phyloP scores from a whole-genome alignment of 64 coral and sea anemone species.

The Platygyra sinensis region DNA sequence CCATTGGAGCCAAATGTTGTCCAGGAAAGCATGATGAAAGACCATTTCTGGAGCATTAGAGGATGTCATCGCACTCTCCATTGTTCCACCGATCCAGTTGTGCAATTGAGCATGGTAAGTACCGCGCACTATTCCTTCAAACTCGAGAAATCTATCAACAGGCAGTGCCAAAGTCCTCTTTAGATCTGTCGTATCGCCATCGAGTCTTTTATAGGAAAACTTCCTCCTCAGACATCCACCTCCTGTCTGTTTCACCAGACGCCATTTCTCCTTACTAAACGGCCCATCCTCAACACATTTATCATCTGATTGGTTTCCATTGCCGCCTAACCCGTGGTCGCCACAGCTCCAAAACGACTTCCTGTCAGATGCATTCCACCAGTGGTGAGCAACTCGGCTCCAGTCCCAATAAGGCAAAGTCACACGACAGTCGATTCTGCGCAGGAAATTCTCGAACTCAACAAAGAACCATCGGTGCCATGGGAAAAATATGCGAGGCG shows the following conservation, averaged over 20 bases:
- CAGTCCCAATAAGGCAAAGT: slow-evolving; percentile 94
- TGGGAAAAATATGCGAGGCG: slow-evolving; percentile 69
- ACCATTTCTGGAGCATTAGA: slow-evolving; percentile 85
- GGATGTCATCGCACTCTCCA: neutral
- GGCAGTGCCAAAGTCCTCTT: slow-evolving; percentile 40
- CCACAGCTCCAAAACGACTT: slow-evolving; percentile 74
- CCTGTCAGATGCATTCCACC: slow-evolving; percentile 39
- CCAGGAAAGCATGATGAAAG: slow-evolving; percentile 85
- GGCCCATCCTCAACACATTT: slow-evolving; percentile 71
- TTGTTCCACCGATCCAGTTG: slow-evolving; percentile 73
- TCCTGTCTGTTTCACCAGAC: neutral
- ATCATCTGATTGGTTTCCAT: slow-evolving; percentile 40
- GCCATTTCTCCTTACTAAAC: slow-evolving; percentile 57
- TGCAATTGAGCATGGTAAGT: slow-evolving; percentile 57
- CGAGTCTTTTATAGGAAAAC: neutral
- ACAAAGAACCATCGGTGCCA: slow-evolving; percentile 96
- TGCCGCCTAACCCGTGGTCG: slow-evolving; percentile 67
- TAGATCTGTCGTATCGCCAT: slow-evolving; percentile 3
- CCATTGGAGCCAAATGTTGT: slow-evolving; percentile 91
- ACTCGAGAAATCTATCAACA: slow-evolving; percentile 33
- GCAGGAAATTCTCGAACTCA: slow-evolving; percentile 85
- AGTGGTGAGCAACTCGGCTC: slow-evolving; percentile 61
- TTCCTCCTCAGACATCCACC: slow-evolving; percentile 27
- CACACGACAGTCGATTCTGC: slow-evolving; percentile 85
- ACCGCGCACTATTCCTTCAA: slow-evolving; percentile 59